Base-by-base conservation (phyloP, 2,797 vertebrate genomes). In the Liparis tanakae region DNA sequence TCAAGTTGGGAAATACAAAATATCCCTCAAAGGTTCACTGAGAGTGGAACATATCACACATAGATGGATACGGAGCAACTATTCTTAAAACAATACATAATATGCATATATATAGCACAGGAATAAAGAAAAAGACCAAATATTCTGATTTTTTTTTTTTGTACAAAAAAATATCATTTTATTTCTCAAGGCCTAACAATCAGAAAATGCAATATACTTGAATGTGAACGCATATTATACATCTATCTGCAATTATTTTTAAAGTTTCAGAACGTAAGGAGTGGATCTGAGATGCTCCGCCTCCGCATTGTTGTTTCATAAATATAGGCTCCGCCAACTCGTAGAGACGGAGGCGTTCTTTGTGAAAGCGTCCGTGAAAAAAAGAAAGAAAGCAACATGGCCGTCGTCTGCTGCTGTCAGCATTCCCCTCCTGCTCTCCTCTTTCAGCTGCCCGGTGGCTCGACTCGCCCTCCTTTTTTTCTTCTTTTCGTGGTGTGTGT, bases 381-480 rank as follows among this genome's bases (percentile, higher is more conserved):
- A 30, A 30, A 30, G 25, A 30, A 30, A 30, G 25, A 30, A 30
- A 30, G 25, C 25, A 30, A 30, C 25, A 30, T 12, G 86, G 74
- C 84, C 36, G 59, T 50, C 44, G 80, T 78, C 80, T 83, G 80
- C 67, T 81, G 78, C 67, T 87, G 93, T 92, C 92, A 92, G 87
- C 89, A 84, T 92, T 88, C 86, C 88, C 84, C 72, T 56, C 54
- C 78, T 66, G 84, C 70, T 87, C 88, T 89, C 87, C 76, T 82
- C 84, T 87, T 87, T 91, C 91, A 88, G 88, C 89, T 91, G 91
- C 84, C 90, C 79, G 7, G 80, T 87, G 58, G 56, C 84, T 90
- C 87, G 84, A 80, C 72, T 46, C 63, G 67, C 67, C 85, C 85
- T 92, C 84, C 85, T 82, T 88, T 84, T 33, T 36, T 30, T 30